Conservation (phyloP, 2,113 vertebrate species). For the Rhynchopsitta pachyrhyncha region DNA sequence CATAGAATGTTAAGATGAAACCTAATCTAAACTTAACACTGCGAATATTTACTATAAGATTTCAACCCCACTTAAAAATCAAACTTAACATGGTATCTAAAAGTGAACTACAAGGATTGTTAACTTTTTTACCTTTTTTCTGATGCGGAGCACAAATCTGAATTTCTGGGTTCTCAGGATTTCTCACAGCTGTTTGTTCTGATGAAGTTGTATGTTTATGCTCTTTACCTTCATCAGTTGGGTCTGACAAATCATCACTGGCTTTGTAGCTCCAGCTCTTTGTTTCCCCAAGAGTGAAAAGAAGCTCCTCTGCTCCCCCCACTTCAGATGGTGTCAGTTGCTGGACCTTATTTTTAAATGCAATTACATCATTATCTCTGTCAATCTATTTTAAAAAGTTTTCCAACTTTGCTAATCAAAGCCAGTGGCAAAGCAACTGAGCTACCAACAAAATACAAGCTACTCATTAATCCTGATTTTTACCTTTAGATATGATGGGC, state of each 20-base stretch:
- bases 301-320: background rate
- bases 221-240: background rate
- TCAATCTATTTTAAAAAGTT: background rate
- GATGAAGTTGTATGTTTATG: background rate
- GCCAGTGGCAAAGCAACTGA: background rate
- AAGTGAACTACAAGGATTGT: background rate
- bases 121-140: conserved; percentile 16
- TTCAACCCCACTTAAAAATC: background rate
- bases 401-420: background rate
- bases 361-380: background rate
- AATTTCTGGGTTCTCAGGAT: background rate
- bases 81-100: background rate
- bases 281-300: background rate
- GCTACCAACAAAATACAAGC: background rate
- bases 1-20: background rate
- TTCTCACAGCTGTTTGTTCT: background rate
- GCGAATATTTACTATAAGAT: background rate
- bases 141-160: background rate
- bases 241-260: background rate
- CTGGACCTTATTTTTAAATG: background rate
- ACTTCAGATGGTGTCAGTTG: background rate
- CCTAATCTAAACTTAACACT: background rate
- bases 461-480: background rate
- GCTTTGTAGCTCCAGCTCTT: background rate
- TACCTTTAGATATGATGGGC: background rate